Conservation (phyloP, 2,888 invertebrate genomes). For the Notodonta dromedarius region DNA sequence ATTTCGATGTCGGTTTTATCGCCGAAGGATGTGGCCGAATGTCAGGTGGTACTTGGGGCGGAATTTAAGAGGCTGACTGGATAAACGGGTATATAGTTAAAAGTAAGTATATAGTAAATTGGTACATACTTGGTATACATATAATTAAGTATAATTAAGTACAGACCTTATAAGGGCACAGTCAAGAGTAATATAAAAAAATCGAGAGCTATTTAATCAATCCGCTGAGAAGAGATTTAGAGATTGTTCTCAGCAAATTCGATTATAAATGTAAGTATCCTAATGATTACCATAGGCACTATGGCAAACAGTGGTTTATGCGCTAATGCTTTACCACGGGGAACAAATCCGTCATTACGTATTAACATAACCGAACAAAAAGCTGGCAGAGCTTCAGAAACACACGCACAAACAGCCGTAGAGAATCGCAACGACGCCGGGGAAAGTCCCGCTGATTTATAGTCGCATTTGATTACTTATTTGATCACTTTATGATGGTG, state of each 20-base stretch:
- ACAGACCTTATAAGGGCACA: too few species aligned
- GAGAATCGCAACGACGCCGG: conserved; percentile 73
- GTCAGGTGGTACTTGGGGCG: neutral
- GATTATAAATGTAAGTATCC: conserved; percentile 7
- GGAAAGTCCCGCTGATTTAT: conserved; percentile 77
- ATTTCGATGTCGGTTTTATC: conserved; percentile 19
- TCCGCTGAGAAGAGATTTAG: neutral
- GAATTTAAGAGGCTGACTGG: conserved; percentile 4
- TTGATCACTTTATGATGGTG: conserved; percentile 83
- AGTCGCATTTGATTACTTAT: conserved; percentile 74
- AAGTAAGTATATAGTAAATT: neutral
- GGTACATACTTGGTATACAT: too few species aligned
- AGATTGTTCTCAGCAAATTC: neutral
- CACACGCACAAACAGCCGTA: conserved; percentile 58
- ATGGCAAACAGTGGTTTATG: conserved; percentile 24
- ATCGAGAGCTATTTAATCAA: too few species aligned
- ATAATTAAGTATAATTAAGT: too few species aligned
- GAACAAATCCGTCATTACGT: conserved; percentile 64
- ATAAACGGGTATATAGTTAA: neutral
- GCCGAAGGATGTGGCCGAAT: neutral
- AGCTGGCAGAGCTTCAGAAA: conserved; percentile 67
- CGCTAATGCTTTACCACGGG: conserved; percentile 41
- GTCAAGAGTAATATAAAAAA: too few species aligned
- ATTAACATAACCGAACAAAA: conserved; percentile 71
- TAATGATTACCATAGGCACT: conserved; percentile 24